Conservation (phyloP, 2,888 invertebrate species). For the Sminthurides aquaticus region DNA sequence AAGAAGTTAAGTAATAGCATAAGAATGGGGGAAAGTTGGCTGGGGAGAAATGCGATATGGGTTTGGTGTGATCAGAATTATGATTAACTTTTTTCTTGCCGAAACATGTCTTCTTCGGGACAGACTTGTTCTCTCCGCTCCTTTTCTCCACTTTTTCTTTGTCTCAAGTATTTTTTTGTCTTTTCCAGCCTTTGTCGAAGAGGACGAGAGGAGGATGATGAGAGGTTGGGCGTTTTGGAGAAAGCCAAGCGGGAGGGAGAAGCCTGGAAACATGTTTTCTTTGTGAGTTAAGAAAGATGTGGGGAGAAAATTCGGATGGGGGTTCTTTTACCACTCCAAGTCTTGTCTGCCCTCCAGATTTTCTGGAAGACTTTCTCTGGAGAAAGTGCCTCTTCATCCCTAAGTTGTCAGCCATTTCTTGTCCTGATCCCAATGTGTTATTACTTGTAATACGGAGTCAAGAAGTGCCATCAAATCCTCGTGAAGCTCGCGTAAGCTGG, state of each 20-base stretch:
- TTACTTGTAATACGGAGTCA: constrained; percentile 29
- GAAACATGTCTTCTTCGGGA: constrained; percentile 6
- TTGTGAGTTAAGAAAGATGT: too few relatives aligned
- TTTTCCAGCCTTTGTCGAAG: constrained; percentile 8
- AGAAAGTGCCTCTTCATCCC: not conserved
- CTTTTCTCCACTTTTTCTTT: constrained; percentile 6
- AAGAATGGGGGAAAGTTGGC: not conserved
- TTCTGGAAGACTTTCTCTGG: not conserved
- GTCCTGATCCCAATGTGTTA: constrained; percentile 22
- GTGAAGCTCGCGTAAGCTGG: not conserved
- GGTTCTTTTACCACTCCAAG: not conserved
- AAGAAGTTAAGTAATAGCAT: not conserved
- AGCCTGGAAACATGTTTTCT: too few relatives aligned
- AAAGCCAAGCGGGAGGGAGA: too few relatives aligned
- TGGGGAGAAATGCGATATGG: constrained; percentile 32
- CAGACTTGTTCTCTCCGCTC: not conserved
- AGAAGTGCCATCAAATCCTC: constrained; percentile 28
- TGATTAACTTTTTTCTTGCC: constrained; percentile 33
- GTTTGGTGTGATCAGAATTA: constrained; percentile 37
- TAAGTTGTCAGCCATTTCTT: constrained; percentile 18
- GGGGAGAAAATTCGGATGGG: too few relatives aligned
- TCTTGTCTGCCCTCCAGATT: not conserved
- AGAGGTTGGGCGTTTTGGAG: too few relatives aligned
- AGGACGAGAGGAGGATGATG: not conserved
- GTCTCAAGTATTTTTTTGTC: constrained; percentile 9